Conservation (phyloP, 2,888 invertebrate genomes). For the Cosmia pyralina region DNA sequence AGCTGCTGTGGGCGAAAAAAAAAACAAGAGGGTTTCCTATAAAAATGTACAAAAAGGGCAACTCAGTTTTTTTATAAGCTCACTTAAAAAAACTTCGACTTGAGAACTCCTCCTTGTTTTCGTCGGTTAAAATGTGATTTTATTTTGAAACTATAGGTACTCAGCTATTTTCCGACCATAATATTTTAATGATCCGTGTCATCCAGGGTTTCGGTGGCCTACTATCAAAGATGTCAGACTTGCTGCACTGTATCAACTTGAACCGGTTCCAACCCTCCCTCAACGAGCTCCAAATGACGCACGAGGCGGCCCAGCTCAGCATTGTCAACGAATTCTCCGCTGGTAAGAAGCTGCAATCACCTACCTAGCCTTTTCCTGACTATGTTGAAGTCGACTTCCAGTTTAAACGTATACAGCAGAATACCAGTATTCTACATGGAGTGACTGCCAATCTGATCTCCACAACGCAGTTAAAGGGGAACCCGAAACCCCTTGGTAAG, state of each 20-base stretch:
- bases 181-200: neutral
- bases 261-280: constrained; percentile 89
- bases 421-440: neutral
- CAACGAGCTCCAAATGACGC: constrained; percentile 89
- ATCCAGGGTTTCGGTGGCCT: constrained; percentile 68
- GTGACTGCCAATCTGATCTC: too few species aligned
- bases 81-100: neutral
- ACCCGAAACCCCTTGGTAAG: neutral
- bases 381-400: too few species aligned
- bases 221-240: constrained; percentile 88
- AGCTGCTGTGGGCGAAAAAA: neutral
- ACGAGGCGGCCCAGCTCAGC: constrained; percentile 90
- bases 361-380: too few species aligned
- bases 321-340: constrained; percentile 92
- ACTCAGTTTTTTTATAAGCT: neutral
- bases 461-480: neutral
- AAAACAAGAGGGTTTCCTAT: too few species aligned
- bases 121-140: neutral
- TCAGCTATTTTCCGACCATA: too few species aligned
- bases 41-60: neutral
- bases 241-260: constrained; percentile 91
- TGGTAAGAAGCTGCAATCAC: constrained; percentile 76
- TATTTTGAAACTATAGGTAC: too few species aligned
- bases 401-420: neutral
- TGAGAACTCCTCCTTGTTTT: neutral